phyloP scores from a whole-genome alignment of 2,797 vertebrate species.

The Acanthis flammea region DNA sequence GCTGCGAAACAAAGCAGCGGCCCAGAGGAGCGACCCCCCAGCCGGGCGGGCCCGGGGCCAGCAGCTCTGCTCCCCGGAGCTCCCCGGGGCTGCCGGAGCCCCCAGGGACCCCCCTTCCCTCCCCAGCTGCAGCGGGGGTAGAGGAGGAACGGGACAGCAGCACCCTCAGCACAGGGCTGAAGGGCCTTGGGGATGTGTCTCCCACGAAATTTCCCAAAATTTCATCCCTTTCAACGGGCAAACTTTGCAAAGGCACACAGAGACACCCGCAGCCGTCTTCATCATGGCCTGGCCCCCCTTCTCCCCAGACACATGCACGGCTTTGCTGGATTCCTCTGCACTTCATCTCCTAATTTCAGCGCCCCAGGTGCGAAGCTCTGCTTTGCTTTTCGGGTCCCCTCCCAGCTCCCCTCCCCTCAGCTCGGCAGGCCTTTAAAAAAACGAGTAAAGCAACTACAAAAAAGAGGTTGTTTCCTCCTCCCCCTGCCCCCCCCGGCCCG shows the following conservation, averaged over 20 bases:
- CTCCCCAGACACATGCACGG: background rate
- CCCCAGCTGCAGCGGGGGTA: background rate
- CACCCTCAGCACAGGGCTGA: background rate
- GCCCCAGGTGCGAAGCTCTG: conserved; percentile 29
- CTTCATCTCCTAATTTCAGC: conserved; percentile 1
- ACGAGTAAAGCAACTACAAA: conserved; percentile 12
- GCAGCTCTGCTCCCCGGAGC: background rate
- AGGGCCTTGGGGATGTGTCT: background rate
- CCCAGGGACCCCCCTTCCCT: background rate
- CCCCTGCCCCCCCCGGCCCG: background rate
- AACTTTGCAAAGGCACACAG: background rate
- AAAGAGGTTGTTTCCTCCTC: conserved; percentile 40
- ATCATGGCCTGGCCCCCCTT: background rate
- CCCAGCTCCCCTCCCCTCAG: conserved; percentile 4
- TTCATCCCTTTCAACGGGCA: background rate
- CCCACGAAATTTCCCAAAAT: background rate
- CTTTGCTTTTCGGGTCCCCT: conserved; percentile 24
- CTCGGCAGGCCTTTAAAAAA: conserved; percentile 35
- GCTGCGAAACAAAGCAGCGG: background rate
- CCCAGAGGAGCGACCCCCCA: background rate
- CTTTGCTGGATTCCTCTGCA: background rate
- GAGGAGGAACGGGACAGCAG: background rate
- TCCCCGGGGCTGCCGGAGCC: background rate
- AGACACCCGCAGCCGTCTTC: background rate
- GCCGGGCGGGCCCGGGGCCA: background rate